Percentiles rank a stretch among this genome's conserved stretches.
Conservation (phyloP, 2,113 vertebrate genomes). For the Hucho hucho region DNA sequence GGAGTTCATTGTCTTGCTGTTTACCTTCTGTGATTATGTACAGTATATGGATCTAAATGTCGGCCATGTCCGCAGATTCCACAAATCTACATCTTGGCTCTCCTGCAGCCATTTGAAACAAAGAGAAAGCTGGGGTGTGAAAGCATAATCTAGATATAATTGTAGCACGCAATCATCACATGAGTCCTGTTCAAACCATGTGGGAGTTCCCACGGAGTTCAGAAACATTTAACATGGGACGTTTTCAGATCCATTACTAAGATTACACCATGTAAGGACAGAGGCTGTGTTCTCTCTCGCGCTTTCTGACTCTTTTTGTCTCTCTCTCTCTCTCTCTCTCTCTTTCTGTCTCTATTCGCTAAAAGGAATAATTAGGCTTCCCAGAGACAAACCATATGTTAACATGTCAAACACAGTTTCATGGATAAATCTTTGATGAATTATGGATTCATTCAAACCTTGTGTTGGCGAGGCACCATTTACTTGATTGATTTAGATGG, state of each 20-base stretch:
- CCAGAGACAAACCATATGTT: background rate
- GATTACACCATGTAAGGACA: background rate
- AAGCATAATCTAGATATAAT: background rate
- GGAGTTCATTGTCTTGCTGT: background rate
- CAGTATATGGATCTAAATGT: background rate
- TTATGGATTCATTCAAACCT: too few relatives aligned
- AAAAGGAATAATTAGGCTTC: background rate
- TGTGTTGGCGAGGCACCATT: too few relatives aligned
- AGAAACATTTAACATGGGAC: slow-evolving; percentile 1
- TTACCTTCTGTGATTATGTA: background rate
- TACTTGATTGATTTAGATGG: too few relatives aligned
- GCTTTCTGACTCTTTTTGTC: too few relatives aligned
- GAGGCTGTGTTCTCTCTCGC: background rate
- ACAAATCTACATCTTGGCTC: background rate
- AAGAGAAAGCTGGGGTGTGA: background rate
- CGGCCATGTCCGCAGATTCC: background rate
- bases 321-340: background rate
- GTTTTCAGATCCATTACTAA: background rate
- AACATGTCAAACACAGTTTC: too few relatives aligned
- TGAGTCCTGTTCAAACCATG: background rate
- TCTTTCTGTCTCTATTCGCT: background rate
- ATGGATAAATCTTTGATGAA: too few relatives aligned
- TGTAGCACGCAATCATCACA: background rate
- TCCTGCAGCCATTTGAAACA: background rate
- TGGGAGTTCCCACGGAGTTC: slow-evolving; percentile 1